Evolutionary conservation across 1,140 invertebrate genomes (phyloP).

Genomic region (Drosophila auraria): DNA sequence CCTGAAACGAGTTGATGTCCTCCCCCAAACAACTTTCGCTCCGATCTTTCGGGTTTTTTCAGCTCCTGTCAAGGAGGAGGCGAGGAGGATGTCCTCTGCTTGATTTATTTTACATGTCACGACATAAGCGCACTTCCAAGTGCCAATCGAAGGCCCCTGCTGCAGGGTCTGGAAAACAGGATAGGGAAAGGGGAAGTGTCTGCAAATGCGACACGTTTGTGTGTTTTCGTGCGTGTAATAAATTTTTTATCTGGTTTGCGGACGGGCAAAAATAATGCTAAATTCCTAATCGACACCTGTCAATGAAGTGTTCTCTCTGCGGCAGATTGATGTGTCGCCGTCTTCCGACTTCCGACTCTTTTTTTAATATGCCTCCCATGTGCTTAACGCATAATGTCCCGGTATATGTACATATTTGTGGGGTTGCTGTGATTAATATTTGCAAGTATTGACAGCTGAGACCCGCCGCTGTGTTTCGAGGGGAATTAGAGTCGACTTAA

Average conservation of each 20-base stretch:
- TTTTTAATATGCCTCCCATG: constrained; percentile 76
- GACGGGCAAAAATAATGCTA: constrained; percentile 77
- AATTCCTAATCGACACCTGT: constrained; percentile 83
- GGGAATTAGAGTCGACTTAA: constrained; percentile 59
- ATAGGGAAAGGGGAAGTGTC: constrained; percentile 12
- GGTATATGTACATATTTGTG: constrained; percentile 36
- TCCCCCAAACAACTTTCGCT: constrained; percentile 20
- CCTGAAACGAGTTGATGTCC: constrained; percentile 15
- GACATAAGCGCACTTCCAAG: constrained; percentile 74
- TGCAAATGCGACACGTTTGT: constrained; percentile 78
- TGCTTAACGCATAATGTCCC: constrained; percentile 58
- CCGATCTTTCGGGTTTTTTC: constrained; percentile 42
- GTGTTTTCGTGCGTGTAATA: constrained; percentile 82
- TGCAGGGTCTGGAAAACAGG: background rate
- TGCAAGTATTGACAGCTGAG: constrained; percentile 80
- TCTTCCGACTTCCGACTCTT: constrained; percentile 21
- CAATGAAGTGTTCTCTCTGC: constrained; percentile 60
- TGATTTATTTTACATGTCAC: constrained; percentile 83
- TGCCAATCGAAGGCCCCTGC: constrained; percentile 54
- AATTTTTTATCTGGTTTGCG: constrained; percentile 80
- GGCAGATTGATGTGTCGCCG: constrained; percentile 52
- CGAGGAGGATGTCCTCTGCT: constrained; percentile 43
- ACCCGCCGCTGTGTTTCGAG: constrained; percentile 45
- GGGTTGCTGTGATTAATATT: constrained; percentile 72
- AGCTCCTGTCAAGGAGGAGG: constrained; percentile 24